Base-by-base conservation (phyloP, 2,797 vertebrate genomes). In the Iguana delicatissima region DNA sequence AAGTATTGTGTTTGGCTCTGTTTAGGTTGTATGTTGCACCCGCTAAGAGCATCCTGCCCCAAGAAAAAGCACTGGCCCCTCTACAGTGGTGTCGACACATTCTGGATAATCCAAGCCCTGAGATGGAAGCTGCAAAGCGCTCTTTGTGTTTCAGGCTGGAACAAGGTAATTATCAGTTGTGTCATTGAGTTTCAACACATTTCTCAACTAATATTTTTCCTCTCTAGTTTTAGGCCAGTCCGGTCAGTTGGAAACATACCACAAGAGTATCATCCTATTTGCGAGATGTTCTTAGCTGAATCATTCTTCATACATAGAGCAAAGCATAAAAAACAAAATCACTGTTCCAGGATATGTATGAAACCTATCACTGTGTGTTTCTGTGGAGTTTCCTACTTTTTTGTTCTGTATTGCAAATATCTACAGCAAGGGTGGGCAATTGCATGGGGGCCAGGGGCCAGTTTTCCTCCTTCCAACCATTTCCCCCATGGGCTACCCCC, bases 81-180 rank as follows among this genome's bases (percentile, higher is more conserved):
- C 97, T 99, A 77, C 98, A 98, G 97, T 99, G 99, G 99, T 99
- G 98, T 97, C 98, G 99, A 93, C 98, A 96, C 94, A 98, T 99
- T 95, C 97, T 99, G 96, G 99, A 99, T 97, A 98, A 99, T 94
- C 99, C 98, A 1, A 98, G 98, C 94, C 98, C 99, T 1, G 99
- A 99, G 95, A 97, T 98, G 97, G 98, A 99, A 95, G 98, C 99
- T 93, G 99, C 99, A 62, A 99, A 98, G 96, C 98, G 99, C 92
- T 99, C 98, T 42, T 96, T 99, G 24, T 98, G 98, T 95, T 98
- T 98, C 96, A 98, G 98, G 96, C 95, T 99, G 96, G 99, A 99
- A 94, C 99, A 99, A 99, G 99, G 99, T 99, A 99, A 95, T 89
- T 57, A 52, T 89, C 4, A 20, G 0, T 46, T 46, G 64, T 69